Base-by-base conservation (phyloP, 2,113 vertebrate species). In the Dipodomys spectabilis region DNA sequence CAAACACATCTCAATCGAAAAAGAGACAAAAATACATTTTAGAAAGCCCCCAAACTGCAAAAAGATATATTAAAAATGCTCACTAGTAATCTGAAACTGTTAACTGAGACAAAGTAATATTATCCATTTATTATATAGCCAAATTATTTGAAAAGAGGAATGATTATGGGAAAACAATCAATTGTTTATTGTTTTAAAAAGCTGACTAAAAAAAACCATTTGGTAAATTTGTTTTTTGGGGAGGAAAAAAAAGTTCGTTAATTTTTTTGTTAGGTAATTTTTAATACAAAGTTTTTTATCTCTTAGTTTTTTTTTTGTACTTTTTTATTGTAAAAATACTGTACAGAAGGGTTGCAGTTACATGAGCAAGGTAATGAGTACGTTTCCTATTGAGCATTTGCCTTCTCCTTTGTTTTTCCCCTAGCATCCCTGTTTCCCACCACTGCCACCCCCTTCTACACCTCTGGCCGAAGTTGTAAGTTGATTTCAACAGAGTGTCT, bases 51-150 rank as follows among this genome's bases (percentile, higher is more conserved):
- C 71, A 27, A 82, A 28, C 67, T 5, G 28, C 15, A 78, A 81
- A 39, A n/a, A 85, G 81, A 88, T 57, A 62, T 49, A 49, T 49
- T 49, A 11, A 96, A 88, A 92, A 86, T 71, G 30, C 28, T 84
- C 16, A 78, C 8, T 79, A 79, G 69, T 35, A 74, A 65, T 35
- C 6, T 82, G 81, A 91, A 95, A 71, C 8, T 22, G 7, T 32
- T 82, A 67, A 44, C 13, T 77, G 44, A 83, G 73, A 74, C 35
- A 75, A 88, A 86, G 78, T 69, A 82, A 72, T 72, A 81, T 32
- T 84, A n/a, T 39, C 69, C 12, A 82, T 6, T 35, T 88, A 73
- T 73, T 45, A 82, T 9, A 77, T 2, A 80, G 6, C 57, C 39
- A 68, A 91, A 60, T 81, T 82, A 93, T 68, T 86, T 78, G 57